Base-by-base conservation (phyloP, 2,888 invertebrate species). In the Galerucella pusilla region DNA sequence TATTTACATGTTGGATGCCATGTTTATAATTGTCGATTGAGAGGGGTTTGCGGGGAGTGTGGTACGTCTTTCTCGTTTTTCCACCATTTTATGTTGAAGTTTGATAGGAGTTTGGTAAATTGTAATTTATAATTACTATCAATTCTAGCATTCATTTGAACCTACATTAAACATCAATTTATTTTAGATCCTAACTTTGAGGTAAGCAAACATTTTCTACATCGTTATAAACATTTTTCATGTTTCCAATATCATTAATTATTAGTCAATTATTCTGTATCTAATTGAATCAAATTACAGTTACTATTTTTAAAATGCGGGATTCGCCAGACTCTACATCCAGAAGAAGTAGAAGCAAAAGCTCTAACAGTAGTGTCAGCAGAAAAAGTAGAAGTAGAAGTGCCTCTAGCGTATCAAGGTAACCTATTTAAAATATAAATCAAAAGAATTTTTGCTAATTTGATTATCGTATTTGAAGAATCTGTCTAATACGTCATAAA, bases 281-380 rank as follows among this genome's bases (percentile, higher is more conserved):
- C 16, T 57, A 16, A 5, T 16, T 16, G 16, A 10, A 20, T 20
- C 1, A 10, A 57, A 20, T 57, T 57, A 57, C 57, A 57, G 57
- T 2, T 20, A 20, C 57, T 16, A 10, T n/a, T 16, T 35, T 66
- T 28, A 61, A 72, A 59, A 72, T 72, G 72, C 81, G 83, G 73
- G 80, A 81, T 28, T 84, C 85, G 65, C 83, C 83, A 66, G 81
- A 83, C 68, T 83, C 82, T 9, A 76, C 75, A 28, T 68, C 80
- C 16, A 80, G 80, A 70, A 81, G 81, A 71, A 85, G 85, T 73
- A 82, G 85, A 14, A 86, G 86, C 75, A 79, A 85, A 70, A 86
- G 86, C 78, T 85, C 85, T 2, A 85, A 83, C 70, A 86, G 85
- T 75, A 87, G 86, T 77, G 74, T 65, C 5, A 82, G 81, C 71